Evolutionary conservation across 2,113 vertebrate species (phyloP), one percentile per base, ranked within the genome.

Genomic region (Jacana jacana): DNA sequence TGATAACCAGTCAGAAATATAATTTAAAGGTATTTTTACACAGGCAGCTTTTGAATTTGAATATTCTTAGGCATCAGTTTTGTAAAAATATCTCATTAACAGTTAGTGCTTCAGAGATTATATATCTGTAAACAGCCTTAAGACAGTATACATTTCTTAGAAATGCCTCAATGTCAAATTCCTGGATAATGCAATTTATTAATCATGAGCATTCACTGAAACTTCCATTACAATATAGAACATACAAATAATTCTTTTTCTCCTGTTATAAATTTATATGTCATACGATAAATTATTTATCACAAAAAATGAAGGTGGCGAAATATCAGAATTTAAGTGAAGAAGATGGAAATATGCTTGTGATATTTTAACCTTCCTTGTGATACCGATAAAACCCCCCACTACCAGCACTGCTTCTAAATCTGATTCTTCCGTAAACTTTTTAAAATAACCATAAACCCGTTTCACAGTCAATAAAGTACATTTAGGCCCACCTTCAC

Each of bases 1-100:
- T 75, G 93, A 92, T 92, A 95, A 94, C 89, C 75, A 49, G 76
- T 95, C 44, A 72, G 54, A 92, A 89, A 69, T 85, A 55, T 3
- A 69, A 76, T 30, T 70, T 76, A 60, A 79, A 87, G 35, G 37
- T 42, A 33, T 72, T 89, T 91, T 91, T 90, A 64, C 30, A 39
- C 23, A 27, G 44, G 13, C 57, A 72, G 19, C 68, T 76, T 76
- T 82, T 72, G 78, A 80, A 35, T 86, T 70, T 57, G 28, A 39
- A 54, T 63, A 11, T 37, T 82, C 30, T 69, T 55, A 39, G 68
- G 37, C 58, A 86, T 76, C 39, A 31, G 37, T 75, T 94, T 64
- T 60, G 28, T 76, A 24, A 88, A 88, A 88, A 68, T 57, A 66
- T 12, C 30, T 52, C 40, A 4, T n/a, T 63, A 46, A 39, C 14